Base-by-base conservation (phyloP, 2,888 invertebrate species). In the Criorhina ranunculi region DNA sequence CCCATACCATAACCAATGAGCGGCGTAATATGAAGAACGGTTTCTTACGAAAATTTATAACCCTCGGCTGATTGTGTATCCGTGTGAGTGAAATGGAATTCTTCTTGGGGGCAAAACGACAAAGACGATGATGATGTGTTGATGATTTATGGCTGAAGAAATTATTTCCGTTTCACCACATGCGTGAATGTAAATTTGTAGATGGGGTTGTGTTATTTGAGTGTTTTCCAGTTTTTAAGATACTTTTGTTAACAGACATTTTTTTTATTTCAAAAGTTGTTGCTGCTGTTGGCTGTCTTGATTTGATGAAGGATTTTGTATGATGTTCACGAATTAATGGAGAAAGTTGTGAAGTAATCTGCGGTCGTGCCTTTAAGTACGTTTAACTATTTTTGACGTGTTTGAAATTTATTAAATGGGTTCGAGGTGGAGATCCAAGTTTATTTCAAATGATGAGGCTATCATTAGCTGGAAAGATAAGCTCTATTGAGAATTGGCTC, bases 91-190 rank as follows among this genome's bases (percentile, higher is more conserved):
- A 19, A 64, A 15, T 35, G 8, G 59, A 66, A 73, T 66, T 53
- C 53, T 33, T 55, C 6, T 37, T 59, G 59, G 17, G 12, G 17
- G 49, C n/a, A 19, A 42, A 29, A 19, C 9, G 12, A 44, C 29
- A 15, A 67, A 24, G 59, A 40, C n/a, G 46, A 60, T 33, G 78
- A 53, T 72, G 77, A 78, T 78, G 78, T 83, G 55, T 35, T 73
- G 83, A 78, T 78, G 83, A 83, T 83, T 83, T 83, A 83, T 83
- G 78, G 57, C 42, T 72, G 55, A 62, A 60, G 72, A 46, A 83
- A 83, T 83, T 83, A 78, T 64, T 78, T 73, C 73, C 60, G 46
- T 15, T 73, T 60, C 44, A 35, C 67, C 57, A 67, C 76, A 33
- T 59, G 49, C 33, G 31, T 67, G 60, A 67, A 46, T 66, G 57